phyloP scores from a whole-genome alignment of 2,888 invertebrate genomes.

The Microplitis deprimator region DNA sequence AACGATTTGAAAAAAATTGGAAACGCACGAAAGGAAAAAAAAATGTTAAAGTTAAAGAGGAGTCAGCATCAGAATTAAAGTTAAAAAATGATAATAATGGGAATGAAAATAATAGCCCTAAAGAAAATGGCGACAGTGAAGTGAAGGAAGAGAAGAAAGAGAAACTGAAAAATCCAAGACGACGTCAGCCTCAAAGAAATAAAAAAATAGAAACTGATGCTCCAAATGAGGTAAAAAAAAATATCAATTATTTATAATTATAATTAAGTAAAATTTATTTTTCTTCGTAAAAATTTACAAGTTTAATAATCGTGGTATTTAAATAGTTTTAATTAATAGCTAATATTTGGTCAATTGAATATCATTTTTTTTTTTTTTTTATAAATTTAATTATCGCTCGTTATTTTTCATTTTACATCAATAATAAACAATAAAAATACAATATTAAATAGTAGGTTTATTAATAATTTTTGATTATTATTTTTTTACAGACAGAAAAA shows the following conservation, averaged over 20 bases:
- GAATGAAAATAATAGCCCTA: background rate
- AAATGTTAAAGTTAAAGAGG: conserved; percentile 31
- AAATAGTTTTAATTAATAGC: conserved; percentile 44
- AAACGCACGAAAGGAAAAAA: conserved; percentile 43
- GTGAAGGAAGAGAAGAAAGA: conserved; percentile 41
- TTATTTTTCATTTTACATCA: conserved; percentile 12
- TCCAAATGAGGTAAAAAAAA: conserved; percentile 51
- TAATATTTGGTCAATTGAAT: conserved; percentile 9
- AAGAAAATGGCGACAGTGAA: background rate
- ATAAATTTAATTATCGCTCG: background rate
- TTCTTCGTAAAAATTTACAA: background rate
- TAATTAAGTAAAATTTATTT: conserved; percentile 8
- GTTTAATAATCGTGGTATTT: conserved; percentile 1
- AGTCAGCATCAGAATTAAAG: conserved; percentile 18
- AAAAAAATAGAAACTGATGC: conserved; percentile 57
- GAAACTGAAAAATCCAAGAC: conserved; percentile 45
- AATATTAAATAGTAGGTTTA: background rate
- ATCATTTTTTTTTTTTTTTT: background rate
- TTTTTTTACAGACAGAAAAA: conserved; percentile 28
- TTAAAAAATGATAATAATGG: conserved; percentile 41
- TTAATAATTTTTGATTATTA: conserved; percentile 14
- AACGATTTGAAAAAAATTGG: conserved; percentile 44
- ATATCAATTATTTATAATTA: conserved; percentile 1
- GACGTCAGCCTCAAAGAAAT: conserved; percentile 61
- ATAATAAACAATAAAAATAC: conserved; percentile 28